Conservation (phyloP, 2,797 vertebrate genomes). For the Eremophila alpestris region DNA sequence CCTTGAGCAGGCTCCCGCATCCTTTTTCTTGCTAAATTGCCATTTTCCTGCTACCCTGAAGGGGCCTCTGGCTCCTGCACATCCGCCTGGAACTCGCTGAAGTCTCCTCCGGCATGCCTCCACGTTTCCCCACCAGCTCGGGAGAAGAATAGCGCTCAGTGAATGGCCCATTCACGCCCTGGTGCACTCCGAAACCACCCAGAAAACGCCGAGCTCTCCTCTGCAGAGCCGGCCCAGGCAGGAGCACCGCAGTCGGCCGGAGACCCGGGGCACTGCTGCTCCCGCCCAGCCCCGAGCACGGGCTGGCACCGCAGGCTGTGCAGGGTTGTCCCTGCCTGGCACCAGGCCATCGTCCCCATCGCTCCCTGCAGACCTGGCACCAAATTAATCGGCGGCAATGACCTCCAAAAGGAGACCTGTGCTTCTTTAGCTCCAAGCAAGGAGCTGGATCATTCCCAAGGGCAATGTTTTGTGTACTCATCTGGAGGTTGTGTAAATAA, state of each 20-base stretch:
- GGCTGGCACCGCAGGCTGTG: background rate
- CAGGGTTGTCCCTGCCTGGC: background rate
- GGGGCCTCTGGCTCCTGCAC: background rate
- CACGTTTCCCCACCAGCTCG: background rate
- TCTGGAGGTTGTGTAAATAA: slow-evolving; percentile 36
- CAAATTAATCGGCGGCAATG: background rate
- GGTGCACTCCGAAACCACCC: background rate
- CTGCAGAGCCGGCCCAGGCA: fast-evolving
- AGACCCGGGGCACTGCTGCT: fast-evolving
- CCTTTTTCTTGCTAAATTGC: background rate
- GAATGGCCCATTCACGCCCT: background rate
- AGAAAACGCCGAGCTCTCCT: background rate
- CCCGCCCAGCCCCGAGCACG: fast-evolving
- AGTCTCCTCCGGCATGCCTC: background rate
- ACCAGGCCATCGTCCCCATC: fast-evolving
- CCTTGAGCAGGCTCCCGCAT: background rate
- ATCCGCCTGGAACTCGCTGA: background rate
- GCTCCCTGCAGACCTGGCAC: background rate
- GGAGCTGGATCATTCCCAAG: slow-evolving; percentile 1
- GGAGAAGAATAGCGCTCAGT: background rate
- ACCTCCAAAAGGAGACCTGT: background rate
- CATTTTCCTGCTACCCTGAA: background rate
- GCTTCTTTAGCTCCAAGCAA: background rate
- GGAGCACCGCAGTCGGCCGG: background rate
- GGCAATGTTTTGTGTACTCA: background rate